Base-by-base conservation (phyloP, 35 echinoderm and acorn worm genomes). In the Amphiura filiformis region DNA sequence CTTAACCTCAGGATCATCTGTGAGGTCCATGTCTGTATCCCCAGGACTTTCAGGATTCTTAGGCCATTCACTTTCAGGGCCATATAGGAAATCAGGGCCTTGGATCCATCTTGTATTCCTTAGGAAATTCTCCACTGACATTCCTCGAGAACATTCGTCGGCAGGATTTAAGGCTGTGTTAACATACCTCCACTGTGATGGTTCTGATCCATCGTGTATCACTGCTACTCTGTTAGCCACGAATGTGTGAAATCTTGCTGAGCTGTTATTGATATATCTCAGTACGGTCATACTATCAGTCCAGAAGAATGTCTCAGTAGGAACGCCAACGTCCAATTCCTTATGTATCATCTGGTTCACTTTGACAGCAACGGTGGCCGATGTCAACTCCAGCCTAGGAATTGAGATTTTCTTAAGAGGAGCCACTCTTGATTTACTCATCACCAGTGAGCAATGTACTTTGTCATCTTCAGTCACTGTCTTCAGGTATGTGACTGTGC, bases 241-340 rank as follows among this genome's bases (percentile, higher is more conserved):
- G 39, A 83, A 90, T 32, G 88, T 90, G 11, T 83, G 80, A 75
- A 90, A 90, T 39, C 88, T 31, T 32, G 47, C 65, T 28, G 80
- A 38, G 13, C 36, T 57, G 70, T 91, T 91, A n/a, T 85, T 84
- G 39, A 85, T 85, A 65, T 91, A 91, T 49, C 75, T 37, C 37
- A 91, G 86, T 12, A 91, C 90, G 34, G 77, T 65, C 65, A 78
- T 86, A 32, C 82, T 86, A 81, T 91, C 76, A 61, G 90, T 91
- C 84, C 83, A 88, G 41, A 42, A 86, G 76, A 33, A 80, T 65
- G 56, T 75, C 34, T 47, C 75, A 9, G 36, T 36, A 36, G 38
- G 30, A 37, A 82, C 26, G 15, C 40, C 57, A 32, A 89, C 23
- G 41, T 64, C 80, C 79, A 89, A 31, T 78, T 88, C 86, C 15